Evolutionary conservation across 2,888 invertebrate genomes (phyloP).

Genomic region (Hartigia nigra): DNA sequence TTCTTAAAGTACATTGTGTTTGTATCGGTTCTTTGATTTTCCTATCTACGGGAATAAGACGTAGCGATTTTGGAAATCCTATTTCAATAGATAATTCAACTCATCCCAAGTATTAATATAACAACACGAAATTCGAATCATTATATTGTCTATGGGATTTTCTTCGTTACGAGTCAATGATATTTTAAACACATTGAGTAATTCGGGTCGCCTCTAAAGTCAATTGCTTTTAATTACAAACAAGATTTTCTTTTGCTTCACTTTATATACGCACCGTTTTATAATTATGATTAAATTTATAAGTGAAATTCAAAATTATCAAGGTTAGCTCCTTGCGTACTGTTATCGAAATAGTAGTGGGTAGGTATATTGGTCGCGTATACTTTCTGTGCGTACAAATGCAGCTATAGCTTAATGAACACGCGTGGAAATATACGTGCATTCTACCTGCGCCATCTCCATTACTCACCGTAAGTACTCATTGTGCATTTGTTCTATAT

Average conservation of each 20-base stretch:
- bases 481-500: background rate
- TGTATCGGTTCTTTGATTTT: constrained; percentile 18
- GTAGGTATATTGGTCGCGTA: background rate
- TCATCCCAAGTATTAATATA: background rate
- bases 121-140: background rate
- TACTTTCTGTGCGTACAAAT: no score
- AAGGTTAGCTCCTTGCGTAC: background rate
- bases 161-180: background rate
- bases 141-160: background rate
- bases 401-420: no score
- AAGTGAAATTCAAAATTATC: background rate
- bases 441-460: no score
- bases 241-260: no score
- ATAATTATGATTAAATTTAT: background rate
- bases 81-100: background rate
- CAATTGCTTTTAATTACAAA: background rate
- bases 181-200: background rate
- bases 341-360: background rate
- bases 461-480: no score
- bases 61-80: background rate
- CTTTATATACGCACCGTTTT: no score
- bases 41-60: background rate
- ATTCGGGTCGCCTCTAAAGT: background rate
- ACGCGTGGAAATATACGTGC: no score
- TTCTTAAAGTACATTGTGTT: constrained; percentile 31